phyloP scores from a whole-genome alignment of 2,888 invertebrate genomes.

The Syritta pipiens region DNA sequence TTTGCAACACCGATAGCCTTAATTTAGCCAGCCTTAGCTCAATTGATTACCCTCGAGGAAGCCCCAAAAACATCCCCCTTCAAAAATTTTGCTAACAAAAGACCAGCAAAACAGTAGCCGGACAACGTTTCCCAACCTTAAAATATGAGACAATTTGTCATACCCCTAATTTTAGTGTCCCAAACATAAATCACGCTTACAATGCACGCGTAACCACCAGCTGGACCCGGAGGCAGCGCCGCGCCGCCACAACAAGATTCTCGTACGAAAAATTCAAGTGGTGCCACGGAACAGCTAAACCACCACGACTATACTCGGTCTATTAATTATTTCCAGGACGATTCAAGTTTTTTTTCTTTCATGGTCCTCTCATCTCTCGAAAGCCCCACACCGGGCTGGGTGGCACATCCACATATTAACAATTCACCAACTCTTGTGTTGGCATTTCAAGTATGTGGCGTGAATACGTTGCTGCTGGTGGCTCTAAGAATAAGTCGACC shows the following conservation, averaged over 20 bases:
- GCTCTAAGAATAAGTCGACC: slow-evolving; percentile 63
- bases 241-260: slow-evolving; percentile 37
- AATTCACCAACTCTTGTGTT: slow-evolving; percentile 55
- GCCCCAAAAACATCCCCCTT: not conserved
- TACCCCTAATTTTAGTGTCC: slow-evolving; percentile 55
- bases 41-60: no score
- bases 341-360: slow-evolving; percentile 33
- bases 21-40: no score
- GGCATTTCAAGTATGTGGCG: slow-evolving; percentile 61
- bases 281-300: slow-evolving; percentile 6
- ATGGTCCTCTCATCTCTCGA: slow-evolving; percentile 7
- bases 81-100: slow-evolving; percentile 2
- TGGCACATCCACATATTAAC: slow-evolving; percentile 54
- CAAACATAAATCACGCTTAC: slow-evolving; percentile 61
- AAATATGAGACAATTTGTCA: slow-evolving; percentile 64
- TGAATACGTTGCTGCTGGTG: not conserved
- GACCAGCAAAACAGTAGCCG: slow-evolving; percentile 1
- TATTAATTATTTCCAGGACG: slow-evolving; percentile 64
- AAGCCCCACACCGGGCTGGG: slow-evolving; percentile 1
- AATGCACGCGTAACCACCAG: slow-evolving; percentile 41
- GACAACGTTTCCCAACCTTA: slow-evolving; percentile 14
- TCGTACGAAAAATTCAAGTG: slow-evolving; percentile 22
- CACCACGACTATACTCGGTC: slow-evolving; percentile 27
- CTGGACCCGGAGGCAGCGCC: slow-evolving; percentile 9
- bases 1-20: no score